A percentile compares a stretch with the other conserved stretches of the same genome.
Conservation (phyloP, 2,797 vertebrate species). For the Phrynocephalus forsythii region DNA sequence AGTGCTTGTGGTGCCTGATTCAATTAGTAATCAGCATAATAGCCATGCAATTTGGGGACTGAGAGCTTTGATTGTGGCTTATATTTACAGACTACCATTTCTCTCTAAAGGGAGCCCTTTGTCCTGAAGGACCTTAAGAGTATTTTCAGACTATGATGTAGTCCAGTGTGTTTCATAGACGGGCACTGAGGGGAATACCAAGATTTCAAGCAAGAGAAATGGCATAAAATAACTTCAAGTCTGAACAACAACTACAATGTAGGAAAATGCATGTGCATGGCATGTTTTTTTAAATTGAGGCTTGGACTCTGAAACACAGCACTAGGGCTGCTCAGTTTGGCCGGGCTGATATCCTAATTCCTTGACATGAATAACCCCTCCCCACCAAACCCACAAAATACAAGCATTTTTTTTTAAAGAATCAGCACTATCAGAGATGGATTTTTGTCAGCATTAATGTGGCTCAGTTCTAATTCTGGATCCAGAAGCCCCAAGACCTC, state of each 20-base stretch:
- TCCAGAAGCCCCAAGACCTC: background rate
- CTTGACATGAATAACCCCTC: conserved; percentile 34
- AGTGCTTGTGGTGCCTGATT: conserved; percentile 76
- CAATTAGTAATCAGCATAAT: conserved; percentile 78
- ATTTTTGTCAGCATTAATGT: conserved; percentile 1
- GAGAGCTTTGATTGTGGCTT: conserved; percentile 81
- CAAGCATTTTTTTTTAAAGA: conserved; percentile 33
- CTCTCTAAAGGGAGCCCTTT: conserved; percentile 78
- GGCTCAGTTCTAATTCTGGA: background rate
- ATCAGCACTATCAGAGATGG: background rate
- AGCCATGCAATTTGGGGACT: conserved; percentile 77
- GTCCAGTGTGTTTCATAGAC: conserved; percentile 60
- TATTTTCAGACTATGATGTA: conserved; percentile 67
- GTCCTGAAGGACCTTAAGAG: conserved; percentile 74
- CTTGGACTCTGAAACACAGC: conserved; percentile 37
- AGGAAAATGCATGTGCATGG: conserved; percentile 53
- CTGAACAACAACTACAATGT: conserved; percentile 50
- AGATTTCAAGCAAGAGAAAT: conserved; percentile 53
- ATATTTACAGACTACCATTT: conserved; percentile 79
- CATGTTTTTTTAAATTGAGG: conserved; percentile 50
- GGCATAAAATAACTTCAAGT: conserved; percentile 49
- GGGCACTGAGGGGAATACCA: conserved; percentile 58
- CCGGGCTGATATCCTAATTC: conserved; percentile 9
- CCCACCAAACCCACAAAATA: conserved; percentile 10
- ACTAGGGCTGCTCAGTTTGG: background rate